These are phyloP conservation scores for Neoniphon sammara DNA, from an alignment of 2,797 vertebrate genomes.

Conservation along the genomic window DNA sequence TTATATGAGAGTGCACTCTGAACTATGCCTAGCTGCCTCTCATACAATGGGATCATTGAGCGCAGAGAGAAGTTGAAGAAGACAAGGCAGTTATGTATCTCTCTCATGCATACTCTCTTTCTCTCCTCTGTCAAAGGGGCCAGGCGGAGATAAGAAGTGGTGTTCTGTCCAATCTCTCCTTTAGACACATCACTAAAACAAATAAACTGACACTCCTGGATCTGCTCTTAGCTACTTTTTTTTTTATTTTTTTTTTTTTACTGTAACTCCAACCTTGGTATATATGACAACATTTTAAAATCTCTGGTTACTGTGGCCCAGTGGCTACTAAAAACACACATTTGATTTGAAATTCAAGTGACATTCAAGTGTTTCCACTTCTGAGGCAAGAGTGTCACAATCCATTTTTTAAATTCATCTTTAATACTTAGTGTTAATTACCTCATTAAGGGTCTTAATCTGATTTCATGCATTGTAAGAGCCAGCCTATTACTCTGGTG, in stretches of 20 bases:
- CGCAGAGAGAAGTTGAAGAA: slow-evolving; percentile 62
- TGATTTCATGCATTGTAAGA: too few relatives aligned
- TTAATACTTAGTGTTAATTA: neutral
- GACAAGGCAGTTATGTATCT: slow-evolving; percentile 71
- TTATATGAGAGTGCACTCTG: slow-evolving; percentile 74
- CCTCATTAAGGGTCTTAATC: too few relatives aligned
- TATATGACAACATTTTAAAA: neutral
- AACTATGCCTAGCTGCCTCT: slow-evolving; percentile 74
- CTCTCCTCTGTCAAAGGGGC: slow-evolving; percentile 57
- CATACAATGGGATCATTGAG: slow-evolving; percentile 82
- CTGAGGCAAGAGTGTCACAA: too few relatives aligned
- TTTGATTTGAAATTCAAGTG: too few relatives aligned
- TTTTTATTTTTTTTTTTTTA: slow-evolving; percentile 3
- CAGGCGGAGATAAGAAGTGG: slow-evolving; percentile 71
- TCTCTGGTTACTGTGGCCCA: neutral
- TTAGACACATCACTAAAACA: slow-evolving; percentile 34
- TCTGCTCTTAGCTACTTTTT: slow-evolving; percentile 5
- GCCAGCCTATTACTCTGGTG: too few relatives aligned
- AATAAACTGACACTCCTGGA: slow-evolving; percentile 19
- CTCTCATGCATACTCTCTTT: slow-evolving; percentile 40
- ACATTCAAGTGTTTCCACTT: too few relatives aligned
- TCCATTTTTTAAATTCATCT: neutral
- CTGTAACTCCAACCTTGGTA: neutral
- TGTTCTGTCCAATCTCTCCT: slow-evolving; percentile 52
- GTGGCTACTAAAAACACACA: too few relatives aligned